Evolutionary conservation across 2,797 vertebrate species (phyloP).

Genomic region (Anabas testudineus): DNA sequence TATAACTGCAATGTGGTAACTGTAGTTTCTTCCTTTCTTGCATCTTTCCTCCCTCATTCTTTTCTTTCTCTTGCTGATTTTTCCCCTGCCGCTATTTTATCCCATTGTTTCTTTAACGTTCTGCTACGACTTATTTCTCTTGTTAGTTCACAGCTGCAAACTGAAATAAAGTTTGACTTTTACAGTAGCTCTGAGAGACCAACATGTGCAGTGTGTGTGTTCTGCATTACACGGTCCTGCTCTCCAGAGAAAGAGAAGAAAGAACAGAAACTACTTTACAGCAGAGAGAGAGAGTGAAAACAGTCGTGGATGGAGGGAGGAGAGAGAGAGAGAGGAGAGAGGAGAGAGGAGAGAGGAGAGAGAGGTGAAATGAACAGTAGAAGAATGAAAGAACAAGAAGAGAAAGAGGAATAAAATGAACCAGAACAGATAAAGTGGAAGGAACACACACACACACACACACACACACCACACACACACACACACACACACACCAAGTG

Average conservation of each 20-base stretch:
- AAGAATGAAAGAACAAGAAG: constrained; percentile 25
- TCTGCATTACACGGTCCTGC: no score
- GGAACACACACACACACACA: constrained; percentile 34
- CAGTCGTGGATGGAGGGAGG: neutral
- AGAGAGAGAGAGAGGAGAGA: neutral
- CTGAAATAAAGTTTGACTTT: neutral
- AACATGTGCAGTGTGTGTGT: no score
- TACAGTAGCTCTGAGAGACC: no score
- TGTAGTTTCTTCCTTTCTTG: no score
- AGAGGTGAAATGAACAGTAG: constrained; percentile 31
- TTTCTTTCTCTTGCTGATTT: no score
- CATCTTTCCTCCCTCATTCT: no score
- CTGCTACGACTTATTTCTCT: neutral
- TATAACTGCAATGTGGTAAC: no score
- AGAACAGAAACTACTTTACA: neutral
- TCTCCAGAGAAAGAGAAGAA: neutral
- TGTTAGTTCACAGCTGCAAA: neutral
- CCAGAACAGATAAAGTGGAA: constrained; percentile 48
- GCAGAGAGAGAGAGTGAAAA: constrained; percentile 41
- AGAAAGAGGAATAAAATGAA: constrained; percentile 50
- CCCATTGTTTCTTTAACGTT: no score
- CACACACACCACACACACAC: constrained; percentile 28
- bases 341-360: constrained; percentile 8
- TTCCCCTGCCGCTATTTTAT: no score
- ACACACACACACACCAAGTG: constrained; percentile 41